Conservation (phyloP, 2,888 invertebrate species). For the Diaphora mendica region DNA sequence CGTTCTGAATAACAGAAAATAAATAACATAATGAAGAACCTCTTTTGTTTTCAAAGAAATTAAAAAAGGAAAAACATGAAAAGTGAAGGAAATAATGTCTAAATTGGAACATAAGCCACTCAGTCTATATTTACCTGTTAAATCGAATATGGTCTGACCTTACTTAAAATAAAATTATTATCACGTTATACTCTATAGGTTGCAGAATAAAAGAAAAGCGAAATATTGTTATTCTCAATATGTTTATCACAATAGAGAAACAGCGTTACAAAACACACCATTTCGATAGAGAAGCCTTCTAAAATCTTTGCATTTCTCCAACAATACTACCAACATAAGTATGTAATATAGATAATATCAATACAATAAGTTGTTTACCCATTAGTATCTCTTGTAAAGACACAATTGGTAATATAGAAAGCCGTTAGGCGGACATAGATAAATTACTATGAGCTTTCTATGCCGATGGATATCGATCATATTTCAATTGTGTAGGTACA, state of each 20-base stretch:
- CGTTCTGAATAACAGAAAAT: no score
- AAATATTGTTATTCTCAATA: not conserved
- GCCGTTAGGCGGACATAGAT: slow-evolving; percentile 27
- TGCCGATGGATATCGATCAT: slow-evolving; percentile 7
- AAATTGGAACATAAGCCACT: no score
- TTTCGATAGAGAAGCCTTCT: not conserved
- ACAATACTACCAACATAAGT: slow-evolving; percentile 1
- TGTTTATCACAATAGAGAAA: not conserved
- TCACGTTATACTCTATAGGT: not conserved
- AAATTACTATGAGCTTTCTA: slow-evolving; percentile 18
- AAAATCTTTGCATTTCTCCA: not conserved
- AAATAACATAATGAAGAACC: no score
- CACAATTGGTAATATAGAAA: slow-evolving; percentile 7
- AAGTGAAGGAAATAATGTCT: no score
- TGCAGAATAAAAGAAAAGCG: not conserved
- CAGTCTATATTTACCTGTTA: no score
- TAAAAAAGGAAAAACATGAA: no score
- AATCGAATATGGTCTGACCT: no score
- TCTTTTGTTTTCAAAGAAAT: no score
- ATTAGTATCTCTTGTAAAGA: not conserved
- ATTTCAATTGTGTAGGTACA: not conserved
- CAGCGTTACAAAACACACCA: not conserved
- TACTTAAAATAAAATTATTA: not conserved
- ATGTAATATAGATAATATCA: not conserved
- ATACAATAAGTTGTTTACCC: slow-evolving; percentile 8